A percentile compares a stretch with the other conserved stretches of the same genome.
Conservation (phyloP, 2,113 vertebrate genomes). For the Xenopus tropicalis region UCB_Xtro_10.0 CM004445.2:128617001-128617500, state of each 20-base stretch:
- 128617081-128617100: slow-evolving; percentile 6
- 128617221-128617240: slow-evolving; percentile 14
- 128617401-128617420: neutral
- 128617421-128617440: neutral
- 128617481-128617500: slow-evolving; percentile 4
- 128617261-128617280: slow-evolving; percentile 15
- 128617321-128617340: slow-evolving; percentile 14
- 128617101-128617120: slow-evolving; percentile 48
- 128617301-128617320: slow-evolving; percentile 28
- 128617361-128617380: slow-evolving; percentile 18
- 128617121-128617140: slow-evolving; percentile 52
- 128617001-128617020: slow-evolving; percentile 9
- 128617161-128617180: slow-evolving; percentile 42
- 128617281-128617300: slow-evolving; percentile 20
- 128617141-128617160: slow-evolving; percentile 50
- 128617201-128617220: slow-evolving; percentile 38
- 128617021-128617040: neutral
- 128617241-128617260: slow-evolving; percentile 23
- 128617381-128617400: slow-evolving; percentile 11
- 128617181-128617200: slow-evolving; percentile 46
- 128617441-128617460: slow-evolving; percentile 10
- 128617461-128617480: neutral
- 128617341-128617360: neutral
- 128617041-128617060: slow-evolving; percentile 4
- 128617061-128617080: neutral